Evolutionary conservation across 2,797 vertebrate genomes (phyloP).

Genomic region (Rhincodon typus): DNA sequence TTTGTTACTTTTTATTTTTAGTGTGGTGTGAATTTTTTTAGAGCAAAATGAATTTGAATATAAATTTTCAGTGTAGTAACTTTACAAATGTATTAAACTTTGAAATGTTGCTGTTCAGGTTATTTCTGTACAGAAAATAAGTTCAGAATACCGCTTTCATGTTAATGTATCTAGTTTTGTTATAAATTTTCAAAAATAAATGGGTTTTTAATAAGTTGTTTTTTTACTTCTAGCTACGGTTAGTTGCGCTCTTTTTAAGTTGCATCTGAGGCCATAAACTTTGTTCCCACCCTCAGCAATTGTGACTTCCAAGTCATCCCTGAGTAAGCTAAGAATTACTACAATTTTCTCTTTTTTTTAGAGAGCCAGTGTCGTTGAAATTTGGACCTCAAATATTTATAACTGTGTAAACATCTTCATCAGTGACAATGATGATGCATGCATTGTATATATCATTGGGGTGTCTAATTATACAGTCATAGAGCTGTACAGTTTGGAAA

Average conservation of each 20-base stretch:
- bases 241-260: neutral
- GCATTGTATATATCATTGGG: neutral
- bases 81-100: slow-evolving; percentile 34
- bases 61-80: slow-evolving; percentile 37
- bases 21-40: slow-evolving; percentile 37
- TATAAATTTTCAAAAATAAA: slow-evolving; percentile 38
- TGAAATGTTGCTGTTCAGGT: slow-evolving; percentile 37
- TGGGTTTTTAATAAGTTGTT: slow-evolving; percentile 34
- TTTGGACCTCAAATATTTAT: neutral
- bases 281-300: neutral
- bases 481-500: no score
- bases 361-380: neutral
- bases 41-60: slow-evolving; percentile 33
- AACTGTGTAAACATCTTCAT: neutral
- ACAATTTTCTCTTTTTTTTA: neutral
- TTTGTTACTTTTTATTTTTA: slow-evolving; percentile 38
- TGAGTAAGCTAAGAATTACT: neutral
- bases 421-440: neutral
- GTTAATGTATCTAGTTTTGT: slow-evolving; percentile 38
- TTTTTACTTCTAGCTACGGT: neutral
- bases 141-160: slow-evolving; percentile 35
- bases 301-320: neutral
- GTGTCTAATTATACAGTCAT: neutral
- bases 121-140: slow-evolving; percentile 36
- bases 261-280: neutral